Evolutionary conservation across 2,797 vertebrate species (phyloP), one percentile per base, ranked within the genome.

Genomic region (Rhinoraja longicauda): DNA sequence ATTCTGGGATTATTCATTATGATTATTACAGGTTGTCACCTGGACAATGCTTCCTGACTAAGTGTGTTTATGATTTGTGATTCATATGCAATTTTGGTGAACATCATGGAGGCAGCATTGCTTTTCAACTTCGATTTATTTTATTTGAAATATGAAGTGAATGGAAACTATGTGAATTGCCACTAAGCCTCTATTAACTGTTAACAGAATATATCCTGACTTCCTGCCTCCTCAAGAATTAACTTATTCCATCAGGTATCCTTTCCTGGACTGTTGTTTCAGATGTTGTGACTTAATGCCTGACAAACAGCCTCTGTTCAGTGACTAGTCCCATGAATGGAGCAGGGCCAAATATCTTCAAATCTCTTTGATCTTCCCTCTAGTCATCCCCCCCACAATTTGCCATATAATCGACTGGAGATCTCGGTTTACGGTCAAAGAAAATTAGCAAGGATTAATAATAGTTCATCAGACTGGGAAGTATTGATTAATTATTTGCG

Each of bases 21-120:
- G 72, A 53, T 92, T 75, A 92, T 73, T 92, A 75, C 70, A 92
- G 70, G 39, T 73, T 75, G 70, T 92, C 90, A 92, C 13, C 39
- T 45, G 36, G 72, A 12, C 90, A 57, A 21, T 75, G 9, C 70
- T 57, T 53, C 39, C 29, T 70, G 70, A 53, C 24, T 72, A 67
- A 73, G 13, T 91, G 36, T 91, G 90, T n/a, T 53, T 57, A 72
- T 73, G 70, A 73, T 45, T 72, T 75, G 45, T 92, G 90, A 92
- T 75, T 53, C 90, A 53, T 8, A 53, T 75, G 5, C 72, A 15
- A 57, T 73, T 92, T 57, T 32, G 17, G 90, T 21, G 39, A 75
- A 53, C 5, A 75, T 36, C n/a, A 19, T 1, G 57, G 39, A 21
- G 36, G 26, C 67, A 72, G 39, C 19, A 24, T 36, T 73, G 72